Conservation (phyloP, 2,113 vertebrate genomes). For the Calidris pygmaea region DNA sequence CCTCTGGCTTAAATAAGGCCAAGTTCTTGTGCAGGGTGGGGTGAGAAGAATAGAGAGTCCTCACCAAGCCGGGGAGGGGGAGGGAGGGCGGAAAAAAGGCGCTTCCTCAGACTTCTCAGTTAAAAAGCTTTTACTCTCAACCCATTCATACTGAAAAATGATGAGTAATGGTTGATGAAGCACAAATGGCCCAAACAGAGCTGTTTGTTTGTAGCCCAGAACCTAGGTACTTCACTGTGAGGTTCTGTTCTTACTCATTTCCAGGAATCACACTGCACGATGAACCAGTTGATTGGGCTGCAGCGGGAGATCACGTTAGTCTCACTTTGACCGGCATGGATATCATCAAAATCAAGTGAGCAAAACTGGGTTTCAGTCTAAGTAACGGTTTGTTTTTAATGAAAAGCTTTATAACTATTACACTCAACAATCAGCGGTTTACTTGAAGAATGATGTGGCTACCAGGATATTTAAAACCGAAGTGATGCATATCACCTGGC, state of each 20-base stretch:
- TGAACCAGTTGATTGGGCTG: constrained; percentile 94
- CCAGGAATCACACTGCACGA: constrained; percentile 94
- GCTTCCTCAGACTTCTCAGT: constrained; percentile 62
- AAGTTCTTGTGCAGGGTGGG: constrained; percentile 50
- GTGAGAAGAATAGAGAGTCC: constrained; percentile 51
- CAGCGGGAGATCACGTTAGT: constrained; percentile 95
- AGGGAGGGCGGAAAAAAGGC: neutral
- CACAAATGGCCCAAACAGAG: constrained; percentile 58
- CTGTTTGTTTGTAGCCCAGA: constrained; percentile 71
- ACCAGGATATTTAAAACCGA: constrained; percentile 63
- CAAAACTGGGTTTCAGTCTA: constrained; percentile 65
- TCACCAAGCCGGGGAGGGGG: neutral
- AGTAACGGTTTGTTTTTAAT: constrained; percentile 66
- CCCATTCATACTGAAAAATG: constrained; percentile 81
- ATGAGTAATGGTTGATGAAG: constrained; percentile 79
- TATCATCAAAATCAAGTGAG: constrained; percentile 99
- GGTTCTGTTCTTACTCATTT: constrained; percentile 81
- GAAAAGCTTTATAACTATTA: constrained; percentile 33
- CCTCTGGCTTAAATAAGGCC: constrained; percentile 39
- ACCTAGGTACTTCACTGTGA: constrained; percentile 74
- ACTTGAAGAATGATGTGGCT: constrained; percentile 66
- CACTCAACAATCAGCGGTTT: constrained; percentile 37
- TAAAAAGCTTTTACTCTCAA: constrained; percentile 73
- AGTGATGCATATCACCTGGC: constrained; percentile 44
- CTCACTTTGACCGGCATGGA: constrained; percentile 98